Evolutionary conservation across 92 coral and sea anemone species (phyloP).

Genomic region (Bergia puertoricense): DNA sequence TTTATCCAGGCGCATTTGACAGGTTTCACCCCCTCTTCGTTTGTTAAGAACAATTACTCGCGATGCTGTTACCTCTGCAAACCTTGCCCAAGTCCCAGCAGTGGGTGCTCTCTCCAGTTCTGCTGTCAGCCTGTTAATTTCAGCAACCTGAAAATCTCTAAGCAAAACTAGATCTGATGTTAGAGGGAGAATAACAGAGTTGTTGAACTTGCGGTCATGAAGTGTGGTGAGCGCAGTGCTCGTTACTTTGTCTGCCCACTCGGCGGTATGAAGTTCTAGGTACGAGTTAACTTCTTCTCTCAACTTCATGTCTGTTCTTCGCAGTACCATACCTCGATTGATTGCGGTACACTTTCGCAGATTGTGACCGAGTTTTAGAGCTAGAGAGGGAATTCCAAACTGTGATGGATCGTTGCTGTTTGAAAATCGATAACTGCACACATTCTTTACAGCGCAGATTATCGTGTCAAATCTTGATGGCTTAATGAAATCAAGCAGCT

Average conservation of each 20-base stretch:
- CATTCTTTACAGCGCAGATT: constrained; percentile 29
- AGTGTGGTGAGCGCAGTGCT: constrained; percentile 41
- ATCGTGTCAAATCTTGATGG: constrained; percentile 49
- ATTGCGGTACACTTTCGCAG: constrained; percentile 50
- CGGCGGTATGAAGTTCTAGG: constrained; percentile 40
- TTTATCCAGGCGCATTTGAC: not conserved
- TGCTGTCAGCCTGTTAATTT: not conserved
- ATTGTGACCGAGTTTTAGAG: constrained; percentile 45
- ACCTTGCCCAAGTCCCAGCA: constrained; percentile 13
- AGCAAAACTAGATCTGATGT: constrained; percentile 42
- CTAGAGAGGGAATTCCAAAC: constrained; percentile 46
- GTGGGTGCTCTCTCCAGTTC: not conserved
- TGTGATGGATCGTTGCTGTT: not conserved
- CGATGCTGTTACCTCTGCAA: constrained; percentile 28
- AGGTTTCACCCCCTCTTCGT: not conserved
- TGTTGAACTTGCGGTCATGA: constrained; percentile 24
- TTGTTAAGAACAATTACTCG: too few relatives aligned
- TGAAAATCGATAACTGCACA: constrained; percentile 11
- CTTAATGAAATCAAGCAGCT: constrained; percentile 37
- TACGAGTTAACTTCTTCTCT: constrained; percentile 35
- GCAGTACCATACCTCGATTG: constrained; percentile 42
- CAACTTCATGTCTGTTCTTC: constrained; percentile 24
- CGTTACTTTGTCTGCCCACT: constrained; percentile 50
- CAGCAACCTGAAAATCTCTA: constrained; percentile 29
- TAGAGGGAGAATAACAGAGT: constrained; percentile 41